phyloP scores from a whole-genome alignment of 2,888 invertebrate genomes.

The Pterostichus madidus region DNA sequence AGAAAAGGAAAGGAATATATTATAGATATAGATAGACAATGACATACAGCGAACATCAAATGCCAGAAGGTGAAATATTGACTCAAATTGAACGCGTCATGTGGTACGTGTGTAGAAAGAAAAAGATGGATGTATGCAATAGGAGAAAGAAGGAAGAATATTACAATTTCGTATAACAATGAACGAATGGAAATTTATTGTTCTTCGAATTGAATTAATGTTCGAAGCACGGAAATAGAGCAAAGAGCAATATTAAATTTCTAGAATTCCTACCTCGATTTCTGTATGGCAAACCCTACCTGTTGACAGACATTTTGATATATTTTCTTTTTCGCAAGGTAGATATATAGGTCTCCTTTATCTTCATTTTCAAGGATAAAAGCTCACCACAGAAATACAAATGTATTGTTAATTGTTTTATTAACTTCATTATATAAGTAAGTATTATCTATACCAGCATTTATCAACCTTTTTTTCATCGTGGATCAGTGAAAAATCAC shows the following conservation, averaged over 20 bases:
- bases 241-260: not conserved
- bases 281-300: no score
- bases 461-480: no score
- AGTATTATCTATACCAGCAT: no score
- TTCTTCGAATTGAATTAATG: constrained; percentile 24
- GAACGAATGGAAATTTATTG: constrained; percentile 30
- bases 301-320: no score
- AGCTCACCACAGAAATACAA: no score
- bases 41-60: constrained; percentile 40
- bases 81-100: not conserved
- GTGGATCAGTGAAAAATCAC: no score
- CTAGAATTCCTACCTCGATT: no score
- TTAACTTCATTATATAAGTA: no score
- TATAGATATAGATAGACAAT: not conserved
- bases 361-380: no score
- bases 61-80: constrained; percentile 16
- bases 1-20: constrained; percentile 31
- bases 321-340: no score
- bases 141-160: constrained; percentile 1
- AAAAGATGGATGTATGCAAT: constrained; percentile 9
- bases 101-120: constrained; percentile 12
- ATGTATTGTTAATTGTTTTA: no score
- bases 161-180: constrained; percentile 30
- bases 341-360: no score
- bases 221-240: not conserved